A percentile compares a stretch with the other conserved stretches of the same genome.
Conservation (phyloP, 2,113 vertebrate genomes). For the Macrotus californicus region DNA sequence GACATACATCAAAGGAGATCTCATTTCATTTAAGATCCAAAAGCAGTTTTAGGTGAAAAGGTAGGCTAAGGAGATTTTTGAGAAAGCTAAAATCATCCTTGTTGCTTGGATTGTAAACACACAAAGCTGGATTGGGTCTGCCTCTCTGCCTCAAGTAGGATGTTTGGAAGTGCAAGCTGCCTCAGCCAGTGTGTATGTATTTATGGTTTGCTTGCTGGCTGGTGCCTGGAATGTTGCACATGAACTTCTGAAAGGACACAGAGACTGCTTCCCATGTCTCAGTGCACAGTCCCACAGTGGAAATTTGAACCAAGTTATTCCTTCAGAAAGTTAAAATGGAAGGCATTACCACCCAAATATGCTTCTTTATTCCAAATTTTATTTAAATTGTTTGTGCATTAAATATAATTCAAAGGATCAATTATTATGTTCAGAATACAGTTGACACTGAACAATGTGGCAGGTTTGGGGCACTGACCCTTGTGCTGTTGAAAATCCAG, state of each 20-base stretch:
- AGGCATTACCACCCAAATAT: background rate
- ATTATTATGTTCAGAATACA: background rate
- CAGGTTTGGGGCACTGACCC: background rate
- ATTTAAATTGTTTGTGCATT: background rate
- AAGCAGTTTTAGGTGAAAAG: background rate
- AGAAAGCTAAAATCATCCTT: background rate
- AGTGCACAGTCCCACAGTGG: background rate
- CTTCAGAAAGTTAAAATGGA: background rate
- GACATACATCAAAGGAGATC: background rate
- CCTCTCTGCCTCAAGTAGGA: background rate
- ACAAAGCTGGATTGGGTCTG: background rate
- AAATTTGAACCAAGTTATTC: background rate
- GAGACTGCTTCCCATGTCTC: background rate
- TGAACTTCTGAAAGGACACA: background rate
- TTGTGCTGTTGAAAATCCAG: background rate
- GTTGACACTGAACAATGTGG: background rate
- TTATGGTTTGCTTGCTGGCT: background rate
- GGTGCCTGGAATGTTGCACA: background rate
- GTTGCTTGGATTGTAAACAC: background rate
- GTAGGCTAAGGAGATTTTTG: background rate
- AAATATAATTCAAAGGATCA: background rate
- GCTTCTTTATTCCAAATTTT: background rate
- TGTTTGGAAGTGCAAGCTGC: background rate
- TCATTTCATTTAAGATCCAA: background rate
- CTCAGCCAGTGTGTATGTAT: background rate